phyloP scores from a whole-genome alignment of 2,888 invertebrate species.

The Chydorus sphaericus region DNA sequence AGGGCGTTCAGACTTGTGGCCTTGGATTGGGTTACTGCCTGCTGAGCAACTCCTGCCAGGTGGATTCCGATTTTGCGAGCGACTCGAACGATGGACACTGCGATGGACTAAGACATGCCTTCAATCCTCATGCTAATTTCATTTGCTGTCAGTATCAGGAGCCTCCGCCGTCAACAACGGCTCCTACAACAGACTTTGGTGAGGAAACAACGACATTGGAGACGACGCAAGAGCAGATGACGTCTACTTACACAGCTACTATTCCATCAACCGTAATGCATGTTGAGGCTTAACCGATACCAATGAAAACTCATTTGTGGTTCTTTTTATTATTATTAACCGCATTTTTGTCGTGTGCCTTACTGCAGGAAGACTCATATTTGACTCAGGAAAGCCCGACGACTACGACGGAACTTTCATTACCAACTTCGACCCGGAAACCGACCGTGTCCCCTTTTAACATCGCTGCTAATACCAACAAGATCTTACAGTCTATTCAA shows the following conservation, averaged over 20 bases:
- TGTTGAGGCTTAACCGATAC: not conserved
- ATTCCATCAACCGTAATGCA: not conserved
- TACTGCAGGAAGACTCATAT: not conserved
- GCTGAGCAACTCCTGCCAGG: slow-evolving; percentile 28
- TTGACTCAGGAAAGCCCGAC: not conserved
- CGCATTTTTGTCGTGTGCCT: too few species aligned
- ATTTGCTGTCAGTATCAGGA: slow-evolving; percentile 25
- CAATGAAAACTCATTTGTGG: not conserved
- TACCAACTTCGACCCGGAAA: not conserved
- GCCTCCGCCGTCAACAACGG: not conserved
- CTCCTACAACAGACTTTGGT: not conserved
- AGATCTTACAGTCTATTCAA: not conserved
- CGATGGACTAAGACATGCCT: slow-evolving; percentile 28
- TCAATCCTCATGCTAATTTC: slow-evolving; percentile 28
- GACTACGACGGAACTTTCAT: not conserved
- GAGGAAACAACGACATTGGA: not conserved
- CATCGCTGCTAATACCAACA: slow-evolving; percentile 9
- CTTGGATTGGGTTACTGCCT: slow-evolving; percentile 30
- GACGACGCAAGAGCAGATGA: too few species aligned
- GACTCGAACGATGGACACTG: slow-evolving; percentile 27
- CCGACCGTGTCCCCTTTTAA: not conserved
- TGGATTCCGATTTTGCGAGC: slow-evolving; percentile 28
- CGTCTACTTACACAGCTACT: too few species aligned
- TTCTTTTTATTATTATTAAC: too few species aligned
- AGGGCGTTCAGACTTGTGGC: slow-evolving; percentile 29